Evolutionary conservation across 2,888 invertebrate species (phyloP).

Genomic region (Tinea trinotella): DNA sequence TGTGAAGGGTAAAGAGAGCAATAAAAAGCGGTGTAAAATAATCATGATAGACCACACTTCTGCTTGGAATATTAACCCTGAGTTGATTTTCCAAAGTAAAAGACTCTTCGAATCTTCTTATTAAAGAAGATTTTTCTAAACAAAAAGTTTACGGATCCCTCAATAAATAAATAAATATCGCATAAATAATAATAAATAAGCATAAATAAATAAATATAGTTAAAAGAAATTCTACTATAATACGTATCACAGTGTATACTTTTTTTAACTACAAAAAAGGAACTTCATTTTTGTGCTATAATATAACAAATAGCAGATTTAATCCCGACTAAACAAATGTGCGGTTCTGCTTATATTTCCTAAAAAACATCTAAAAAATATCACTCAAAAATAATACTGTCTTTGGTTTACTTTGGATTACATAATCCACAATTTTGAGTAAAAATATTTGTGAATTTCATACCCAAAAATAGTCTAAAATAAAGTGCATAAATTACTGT

Average conservation of each 20-base stretch:
- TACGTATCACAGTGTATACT: slow-evolving; percentile 68
- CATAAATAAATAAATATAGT: background rate
- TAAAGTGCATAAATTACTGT: background rate
- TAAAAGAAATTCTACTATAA: slow-evolving; percentile 35
- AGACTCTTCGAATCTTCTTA: too few relatives aligned
- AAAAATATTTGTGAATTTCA: background rate
- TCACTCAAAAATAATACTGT: slow-evolving; percentile 59
- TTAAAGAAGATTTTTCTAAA: too few relatives aligned
- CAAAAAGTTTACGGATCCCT: too few relatives aligned
- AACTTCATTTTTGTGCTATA: slow-evolving; percentile 32
- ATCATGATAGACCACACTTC: too few relatives aligned
- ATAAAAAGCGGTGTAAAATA: too few relatives aligned
- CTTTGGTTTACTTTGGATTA: too few relatives aligned
- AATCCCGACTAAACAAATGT: slow-evolving; percentile 68
- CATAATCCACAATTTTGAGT: background rate
- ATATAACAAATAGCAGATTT: slow-evolving; percentile 39
- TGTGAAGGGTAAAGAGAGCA: too few relatives aligned
- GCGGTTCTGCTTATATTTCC: slow-evolving; percentile 47
- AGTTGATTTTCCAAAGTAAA: too few relatives aligned
- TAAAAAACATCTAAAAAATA: slow-evolving; percentile 30
- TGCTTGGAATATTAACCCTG: too few relatives aligned
- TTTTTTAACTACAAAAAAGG: slow-evolving; percentile 34
- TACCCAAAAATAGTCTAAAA: background rate
- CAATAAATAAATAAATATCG: too few relatives aligned
- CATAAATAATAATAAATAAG: background rate